phyloP scores from a whole-genome alignment of 2,888 invertebrate genomes.

The Ashinkailepas kermadecensis region DNA sequence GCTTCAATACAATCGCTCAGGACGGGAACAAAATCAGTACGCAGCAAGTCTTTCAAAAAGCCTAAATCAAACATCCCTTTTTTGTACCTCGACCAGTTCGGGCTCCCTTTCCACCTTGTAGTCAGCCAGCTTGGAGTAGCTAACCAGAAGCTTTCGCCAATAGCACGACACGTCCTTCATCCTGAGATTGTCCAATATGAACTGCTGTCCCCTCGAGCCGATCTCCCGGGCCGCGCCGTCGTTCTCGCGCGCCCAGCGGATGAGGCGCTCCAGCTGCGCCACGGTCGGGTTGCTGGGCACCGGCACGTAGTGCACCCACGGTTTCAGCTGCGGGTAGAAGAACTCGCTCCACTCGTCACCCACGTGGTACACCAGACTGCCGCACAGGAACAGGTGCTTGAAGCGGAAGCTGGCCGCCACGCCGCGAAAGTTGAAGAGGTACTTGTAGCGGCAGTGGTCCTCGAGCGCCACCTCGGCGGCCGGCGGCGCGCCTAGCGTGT shows the following conservation, averaged over 20 bases:
- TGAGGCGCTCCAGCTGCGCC: conserved; percentile 61
- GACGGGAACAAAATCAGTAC: not conserved
- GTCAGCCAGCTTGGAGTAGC: conserved; percentile 29
- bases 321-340: conserved; percentile 79
- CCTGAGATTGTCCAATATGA: conserved; percentile 73
- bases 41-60: not conserved
- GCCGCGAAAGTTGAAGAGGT: conserved; percentile 90
- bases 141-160: conserved; percentile 51
- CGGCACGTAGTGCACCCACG: conserved; percentile 94
- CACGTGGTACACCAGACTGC: conserved; percentile 69
- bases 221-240: conserved; percentile 67
- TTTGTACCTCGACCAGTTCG: conserved; percentile 27
- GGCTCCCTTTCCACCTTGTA: conserved; percentile 27
- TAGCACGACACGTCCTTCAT: conserved; percentile 78
- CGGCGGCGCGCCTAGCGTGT: conserved; percentile 74
- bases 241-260: conserved; percentile 67
- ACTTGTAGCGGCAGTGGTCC: conserved; percentile 85
- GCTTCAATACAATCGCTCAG: not conserved
- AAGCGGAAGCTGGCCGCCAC: conserved; percentile 96
- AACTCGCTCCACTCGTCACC: conserved; percentile 92
- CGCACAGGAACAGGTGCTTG: conserved; percentile 88
- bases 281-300: conserved; percentile 59
- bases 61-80: not conserved
- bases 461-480: conserved; percentile 80
- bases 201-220: conserved; percentile 69